Evolutionary conservation across 2,888 invertebrate genomes (phyloP), one percentile per base, ranked within the genome.

Genomic region (Pocota personata): DNA sequence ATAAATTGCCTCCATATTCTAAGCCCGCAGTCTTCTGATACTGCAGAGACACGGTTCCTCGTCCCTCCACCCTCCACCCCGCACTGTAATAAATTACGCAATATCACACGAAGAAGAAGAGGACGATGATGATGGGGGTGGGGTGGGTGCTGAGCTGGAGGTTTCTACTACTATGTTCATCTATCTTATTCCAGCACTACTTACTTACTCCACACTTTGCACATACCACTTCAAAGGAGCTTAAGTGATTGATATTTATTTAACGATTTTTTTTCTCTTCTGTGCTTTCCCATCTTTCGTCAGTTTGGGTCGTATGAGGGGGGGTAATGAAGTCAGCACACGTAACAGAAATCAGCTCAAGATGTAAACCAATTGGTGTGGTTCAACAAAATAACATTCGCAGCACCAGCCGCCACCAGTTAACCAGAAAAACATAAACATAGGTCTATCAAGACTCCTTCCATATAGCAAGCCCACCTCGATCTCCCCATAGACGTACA

Each of bases 201-300:
- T 48, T 40, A 40, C 58, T 24, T 71, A 32, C 43, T 62, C 58
- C 52, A 69, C 52, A 64, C 71, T 75, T 71, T 71, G 73, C 79
- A 75, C 84, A 75, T 79, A 75, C 69, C 84, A 80, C 80, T 84
- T 84, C 80, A 71, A 69, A 84, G 71, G 43, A 80, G 71, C 64
- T 75, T 62, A 84, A 84, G 80, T 84, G 84, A 80, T 84, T 84
- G 84, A 84, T 84, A 84, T 84, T 84, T 84, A 84, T 84, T 84
- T 80, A 84, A 80, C 75, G 69, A 50, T 75, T 73, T 62, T 72
- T 62, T 57, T 12, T 57, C 30, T 1, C 24, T 27, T 16, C 14
- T 14, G n/a, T 64, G 16, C 50, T 35, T 16, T 10, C n/a, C 50
- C 37, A 40, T 84, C 69, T 48, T 71, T 64, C 75, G 16, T 58